A percentile compares a stretch with the other conserved stretches of the same genome.
These are phyloP conservation scores for Panurus biarmicus DNA, from an alignment of 2,113 vertebrate genomes.

Conservation along the genomic window DNA sequence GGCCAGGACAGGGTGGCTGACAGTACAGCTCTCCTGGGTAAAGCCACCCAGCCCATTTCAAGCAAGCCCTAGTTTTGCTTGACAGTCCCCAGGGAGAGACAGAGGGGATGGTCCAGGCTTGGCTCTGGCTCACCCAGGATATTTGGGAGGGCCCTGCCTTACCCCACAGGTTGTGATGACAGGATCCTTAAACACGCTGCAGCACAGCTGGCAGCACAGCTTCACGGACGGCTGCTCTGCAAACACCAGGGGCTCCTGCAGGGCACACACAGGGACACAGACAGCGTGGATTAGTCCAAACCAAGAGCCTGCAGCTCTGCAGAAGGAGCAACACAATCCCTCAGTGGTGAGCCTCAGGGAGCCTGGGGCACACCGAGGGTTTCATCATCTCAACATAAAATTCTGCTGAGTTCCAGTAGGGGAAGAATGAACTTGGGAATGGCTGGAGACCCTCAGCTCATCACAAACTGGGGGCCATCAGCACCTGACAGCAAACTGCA, in stretches of 20 bases:
- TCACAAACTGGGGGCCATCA: not conserved
- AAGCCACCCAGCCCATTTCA: not conserved
- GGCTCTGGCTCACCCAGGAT: not conserved
- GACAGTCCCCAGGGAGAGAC: not conserved
- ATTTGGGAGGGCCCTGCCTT: slow-evolving; percentile 33
- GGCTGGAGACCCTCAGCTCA: not conserved
- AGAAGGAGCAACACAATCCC: not conserved
- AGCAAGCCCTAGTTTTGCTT: not conserved
- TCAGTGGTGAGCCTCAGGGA: not conserved
- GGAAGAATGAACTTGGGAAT: not conserved
- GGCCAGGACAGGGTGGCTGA: not conserved
- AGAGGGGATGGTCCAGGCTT: not conserved
- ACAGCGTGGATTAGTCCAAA: not conserved
- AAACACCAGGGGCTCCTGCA: slow-evolving; percentile 92
- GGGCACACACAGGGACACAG: not conserved
- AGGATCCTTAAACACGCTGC: slow-evolving; percentile 93
- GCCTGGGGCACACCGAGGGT: not conserved
- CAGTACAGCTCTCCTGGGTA: not conserved
- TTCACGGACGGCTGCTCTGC: slow-evolving; percentile 95
- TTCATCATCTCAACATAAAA: not conserved
- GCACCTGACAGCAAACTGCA: not conserved
- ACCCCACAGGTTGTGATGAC: slow-evolving; percentile 99
- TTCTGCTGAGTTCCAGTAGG: not conserved
- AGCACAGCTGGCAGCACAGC: slow-evolving; percentile 96
- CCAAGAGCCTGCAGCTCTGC: not conserved